Conservation (phyloP, 2,113 vertebrate species). For the Corythornis madagascariensis region DNA sequence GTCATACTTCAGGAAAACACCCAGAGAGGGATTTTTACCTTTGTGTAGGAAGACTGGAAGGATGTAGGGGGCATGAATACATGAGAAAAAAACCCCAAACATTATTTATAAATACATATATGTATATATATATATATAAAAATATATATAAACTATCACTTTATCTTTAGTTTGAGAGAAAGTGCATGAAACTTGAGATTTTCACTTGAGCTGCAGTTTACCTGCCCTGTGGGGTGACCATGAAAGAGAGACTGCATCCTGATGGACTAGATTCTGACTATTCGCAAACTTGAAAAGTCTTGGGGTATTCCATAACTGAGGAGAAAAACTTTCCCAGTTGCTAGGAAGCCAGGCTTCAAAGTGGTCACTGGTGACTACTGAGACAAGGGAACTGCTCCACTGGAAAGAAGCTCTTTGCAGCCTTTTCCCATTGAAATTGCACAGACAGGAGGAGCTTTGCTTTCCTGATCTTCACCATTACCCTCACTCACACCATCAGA, state of each 20-base stretch:
- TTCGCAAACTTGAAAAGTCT: background rate
- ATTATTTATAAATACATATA: background rate
- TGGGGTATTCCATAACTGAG: background rate
- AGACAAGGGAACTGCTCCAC: background rate
- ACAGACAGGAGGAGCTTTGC: background rate
- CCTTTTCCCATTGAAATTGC: background rate
- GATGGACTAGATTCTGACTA: background rate
- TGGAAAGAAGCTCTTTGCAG: background rate
- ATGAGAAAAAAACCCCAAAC: background rate
- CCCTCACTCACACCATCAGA: background rate
- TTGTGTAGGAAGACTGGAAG: background rate
- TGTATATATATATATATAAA: background rate
- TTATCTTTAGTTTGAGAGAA: background rate
- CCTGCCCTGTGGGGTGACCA: background rate
- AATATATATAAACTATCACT: background rate
- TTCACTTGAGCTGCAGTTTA: background rate
- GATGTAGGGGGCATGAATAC: background rate
- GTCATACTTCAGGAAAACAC: background rate
- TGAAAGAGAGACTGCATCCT: background rate
- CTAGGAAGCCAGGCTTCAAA: background rate
- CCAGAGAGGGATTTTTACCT: background rate
- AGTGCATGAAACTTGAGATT: background rate
- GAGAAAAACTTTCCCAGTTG: background rate
- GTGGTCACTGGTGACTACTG: background rate
- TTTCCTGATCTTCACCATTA: background rate